A percentile compares a stretch with the other conserved stretches of the same genome.
Conservation (phyloP, 2,113 vertebrate genomes). For the Morone saxatilis region DNA sequence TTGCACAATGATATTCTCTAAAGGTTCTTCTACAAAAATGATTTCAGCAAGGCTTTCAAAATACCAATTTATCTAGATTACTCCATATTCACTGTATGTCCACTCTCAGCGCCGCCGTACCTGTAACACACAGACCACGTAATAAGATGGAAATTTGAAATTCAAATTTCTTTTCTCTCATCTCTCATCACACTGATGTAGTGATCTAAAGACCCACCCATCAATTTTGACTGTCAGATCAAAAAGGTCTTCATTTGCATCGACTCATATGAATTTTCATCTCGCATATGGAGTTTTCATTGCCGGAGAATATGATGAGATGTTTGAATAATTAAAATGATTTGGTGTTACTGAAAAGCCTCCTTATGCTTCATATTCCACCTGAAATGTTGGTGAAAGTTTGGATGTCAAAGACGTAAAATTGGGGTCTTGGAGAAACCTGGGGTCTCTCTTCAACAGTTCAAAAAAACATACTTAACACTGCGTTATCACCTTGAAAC, state of each 20-base stretch:
- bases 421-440: too few species aligned
- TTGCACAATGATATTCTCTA: constrained; percentile 39
- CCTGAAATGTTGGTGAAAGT: neutral
- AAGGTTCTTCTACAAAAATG: constrained; percentile 33
- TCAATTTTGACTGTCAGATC: constrained; percentile 73
- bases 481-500: too few species aligned
- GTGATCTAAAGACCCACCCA: constrained; percentile 72
- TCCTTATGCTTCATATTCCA: neutral
- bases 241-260: constrained; percentile 78
- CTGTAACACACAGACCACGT: constrained; percentile 53
- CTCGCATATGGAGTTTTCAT: constrained; percentile 52
- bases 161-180: constrained; percentile 69
- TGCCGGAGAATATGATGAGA: constrained; percentile 38
- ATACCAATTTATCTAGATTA: constrained; percentile 54
- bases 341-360: constrained; percentile 22
- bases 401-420: neutral
- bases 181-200: constrained; percentile 59
- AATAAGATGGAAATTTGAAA: constrained; percentile 75
- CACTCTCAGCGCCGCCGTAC: constrained; percentile 34
- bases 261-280: constrained; percentile 59
- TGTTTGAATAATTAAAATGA: constrained; percentile 66
- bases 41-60: constrained; percentile 40
- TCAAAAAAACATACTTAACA: too few species aligned
- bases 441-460: too few species aligned
- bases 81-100: constrained; percentile 52